phyloP scores from a whole-genome alignment of 2,888 invertebrate genomes.

The Galeopsomyia nigrocyanea region DNA sequence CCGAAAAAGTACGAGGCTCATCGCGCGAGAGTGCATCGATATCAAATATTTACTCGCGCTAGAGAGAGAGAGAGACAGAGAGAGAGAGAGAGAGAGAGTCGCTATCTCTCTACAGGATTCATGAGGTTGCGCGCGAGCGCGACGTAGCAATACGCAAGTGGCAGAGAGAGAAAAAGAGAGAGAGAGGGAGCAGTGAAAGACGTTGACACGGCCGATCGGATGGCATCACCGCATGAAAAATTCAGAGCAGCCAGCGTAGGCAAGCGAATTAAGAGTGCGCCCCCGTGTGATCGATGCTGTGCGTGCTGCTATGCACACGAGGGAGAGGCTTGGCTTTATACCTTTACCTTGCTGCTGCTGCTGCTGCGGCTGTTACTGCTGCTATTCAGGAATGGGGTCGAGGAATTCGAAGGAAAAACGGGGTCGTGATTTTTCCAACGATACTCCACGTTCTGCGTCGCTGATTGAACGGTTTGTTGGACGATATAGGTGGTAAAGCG shows the following conservation, averaged over 20 bases:
- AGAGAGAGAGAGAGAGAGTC: constrained; percentile 21
- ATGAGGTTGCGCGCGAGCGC: not conserved
- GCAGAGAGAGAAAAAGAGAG: not conserved
- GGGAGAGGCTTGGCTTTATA: not conserved
- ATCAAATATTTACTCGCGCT: too few species aligned
- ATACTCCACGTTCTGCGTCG: too few species aligned
- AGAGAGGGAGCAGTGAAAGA: not conserved
- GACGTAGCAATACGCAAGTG: not conserved
- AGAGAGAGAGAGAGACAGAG: constrained; percentile 3
- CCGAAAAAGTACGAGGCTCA: too few species aligned
- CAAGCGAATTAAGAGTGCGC: not conserved
- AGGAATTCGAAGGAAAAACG: too few species aligned
- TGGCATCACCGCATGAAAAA: constrained; percentile 31
- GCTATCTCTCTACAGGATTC: constrained; percentile 16
- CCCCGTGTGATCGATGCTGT: not conserved
- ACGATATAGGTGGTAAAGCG: too few species aligned
- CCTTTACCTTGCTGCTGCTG: too few species aligned
- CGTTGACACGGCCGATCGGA: not conserved
- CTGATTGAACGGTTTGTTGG: too few species aligned
- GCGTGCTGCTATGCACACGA: not conserved
- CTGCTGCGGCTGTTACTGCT: too few species aligned
- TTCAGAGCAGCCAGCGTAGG: constrained; percentile 21
- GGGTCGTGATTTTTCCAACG: too few species aligned
- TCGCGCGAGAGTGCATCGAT: too few species aligned
- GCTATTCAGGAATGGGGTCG: too few species aligned